Base-by-base conservation (phyloP, 1,140 invertebrate species). In the Caenorhabditis latens region DNA sequence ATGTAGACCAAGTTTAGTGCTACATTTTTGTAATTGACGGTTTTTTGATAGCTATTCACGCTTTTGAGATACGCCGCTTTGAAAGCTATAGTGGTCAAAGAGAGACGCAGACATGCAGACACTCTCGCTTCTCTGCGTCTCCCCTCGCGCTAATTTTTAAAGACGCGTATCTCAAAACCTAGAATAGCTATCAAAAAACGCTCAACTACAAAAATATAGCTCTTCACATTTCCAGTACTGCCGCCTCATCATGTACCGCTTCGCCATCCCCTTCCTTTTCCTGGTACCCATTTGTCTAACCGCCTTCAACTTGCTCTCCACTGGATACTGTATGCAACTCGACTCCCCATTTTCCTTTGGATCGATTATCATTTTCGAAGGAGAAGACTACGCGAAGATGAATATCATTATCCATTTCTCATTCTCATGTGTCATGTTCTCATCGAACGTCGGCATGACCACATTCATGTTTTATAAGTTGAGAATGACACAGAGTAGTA, bases 401-500 rank as follows among this genome's bases (percentile, higher is more conserved):
- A 79, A 79, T 16, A 50, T 11, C 9, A 5, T 24, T 14, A 79
- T 79, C 42, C 71, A 79, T 50, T 24, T 79, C 11, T 21, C n/a
- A 1, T 79, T 50, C 19, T 79, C 71, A 3, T 21, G 71, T 24
- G 21, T 21, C 46, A 79, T 50, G 8, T 79, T 79, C 14, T n/a
- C 19, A 21, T n/a, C 46, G 1, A 79, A 79, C 46, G 3, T 21
- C 0, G 19, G 7, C 3, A 79, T 79, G 71, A 24, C 46, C 3
- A 11, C 14, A 50, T 50, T 79, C n/a, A 79, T 79, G 71, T 53
- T 79, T 8, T 53, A 79, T 32, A 79, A 79, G 50, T 46, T 79
- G 8, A 46, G 71, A 13, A 24, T 21, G n/a, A 79, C 71, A 2
- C 46, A 50, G 24, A 40, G 5, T 6, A 50, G 42, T 24, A 21